Evolutionary conservation across 2,888 invertebrate genomes (phyloP).

Genomic region (Nysson spinosus): DNA sequence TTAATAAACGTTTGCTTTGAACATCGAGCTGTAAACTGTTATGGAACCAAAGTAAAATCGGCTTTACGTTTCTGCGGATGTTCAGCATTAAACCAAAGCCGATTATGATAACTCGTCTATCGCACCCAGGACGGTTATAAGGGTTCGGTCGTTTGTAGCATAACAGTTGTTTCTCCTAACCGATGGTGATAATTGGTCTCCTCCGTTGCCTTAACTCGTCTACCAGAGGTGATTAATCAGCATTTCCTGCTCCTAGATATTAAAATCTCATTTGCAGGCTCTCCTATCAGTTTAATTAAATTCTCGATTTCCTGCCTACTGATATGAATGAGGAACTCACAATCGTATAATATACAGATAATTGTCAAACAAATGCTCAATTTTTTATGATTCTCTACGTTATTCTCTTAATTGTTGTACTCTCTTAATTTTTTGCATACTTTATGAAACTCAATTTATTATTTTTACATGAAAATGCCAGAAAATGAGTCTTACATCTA

Average conservation of each 20-base stretch:
- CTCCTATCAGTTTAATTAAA: too few relatives aligned
- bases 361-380: too few relatives aligned
- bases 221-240: constrained; percentile 41
- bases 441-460: too few relatives aligned
- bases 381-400: too few relatives aligned
- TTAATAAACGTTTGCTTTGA: too few relatives aligned
- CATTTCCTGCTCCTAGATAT: constrained; percentile 28
- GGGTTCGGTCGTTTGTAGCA: constrained; percentile 11
- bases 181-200: constrained; percentile 53
- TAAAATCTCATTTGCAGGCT: constrained; percentile 32
- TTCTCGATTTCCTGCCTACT: too few relatives aligned
- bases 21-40: constrained; percentile 11
- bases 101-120: constrained; percentile 68
- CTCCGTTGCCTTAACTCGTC: constrained; percentile 28
- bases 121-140: constrained; percentile 38
- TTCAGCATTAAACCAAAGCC: constrained; percentile 67
- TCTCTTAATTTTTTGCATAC: too few relatives aligned
- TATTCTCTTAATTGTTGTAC: too few relatives aligned
- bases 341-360: too few relatives aligned
- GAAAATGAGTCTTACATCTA: too few relatives aligned
- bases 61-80: constrained; percentile 61
- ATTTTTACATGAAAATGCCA: too few relatives aligned
- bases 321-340: too few relatives aligned
- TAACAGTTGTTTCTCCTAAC: constrained; percentile 33
- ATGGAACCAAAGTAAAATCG: constrained; percentile 53